Percentiles rank a stretch among this genome's conserved stretches.
phyloP scores from a whole-genome alignment of 2,113 vertebrate species.

The Aegotheles bennettii region DNA sequence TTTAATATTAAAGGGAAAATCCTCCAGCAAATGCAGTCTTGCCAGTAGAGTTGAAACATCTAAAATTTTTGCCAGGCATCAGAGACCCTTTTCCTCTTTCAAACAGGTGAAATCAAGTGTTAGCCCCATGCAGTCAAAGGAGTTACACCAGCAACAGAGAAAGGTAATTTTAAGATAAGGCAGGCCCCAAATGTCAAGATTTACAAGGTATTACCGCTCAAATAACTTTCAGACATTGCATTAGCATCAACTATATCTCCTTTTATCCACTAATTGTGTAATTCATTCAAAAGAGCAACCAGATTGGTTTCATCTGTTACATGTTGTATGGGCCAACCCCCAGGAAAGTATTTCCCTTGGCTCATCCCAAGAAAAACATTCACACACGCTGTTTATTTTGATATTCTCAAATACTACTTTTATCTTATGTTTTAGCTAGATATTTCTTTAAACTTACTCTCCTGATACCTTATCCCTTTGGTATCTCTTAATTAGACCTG shows the following conservation, averaged over 20 bases:
- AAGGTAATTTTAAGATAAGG: background rate
- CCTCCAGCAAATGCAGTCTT: background rate
- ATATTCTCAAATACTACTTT: slow-evolving; percentile 27
- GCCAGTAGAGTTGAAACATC: background rate
- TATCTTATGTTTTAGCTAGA: slow-evolving; percentile 36
- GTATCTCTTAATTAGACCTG: slow-evolving; percentile 44
- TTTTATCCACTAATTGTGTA: slow-evolving; percentile 3
- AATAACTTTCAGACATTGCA: background rate
- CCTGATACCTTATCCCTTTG: background rate
- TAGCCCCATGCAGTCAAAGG: background rate
- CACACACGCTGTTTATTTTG: slow-evolving; percentile 16
- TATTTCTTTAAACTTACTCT: background rate
- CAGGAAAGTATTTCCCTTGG: slow-evolving; percentile 53
- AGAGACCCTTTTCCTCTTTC: background rate
- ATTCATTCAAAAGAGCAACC: slow-evolving; percentile 21
- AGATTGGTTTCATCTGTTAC: slow-evolving; percentile 48
- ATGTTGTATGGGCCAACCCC: slow-evolving; percentile 22
- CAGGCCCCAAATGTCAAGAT: background rate
- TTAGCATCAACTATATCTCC: background rate
- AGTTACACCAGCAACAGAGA: background rate
- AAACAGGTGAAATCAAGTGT: background rate
- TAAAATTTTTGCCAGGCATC: background rate
- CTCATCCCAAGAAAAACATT: slow-evolving; percentile 44
- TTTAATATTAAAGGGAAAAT: background rate
- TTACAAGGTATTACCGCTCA: background rate